Conservation (phyloP, 2,888 invertebrate genomes). For the Cheiracanthium punctorium region DNA sequence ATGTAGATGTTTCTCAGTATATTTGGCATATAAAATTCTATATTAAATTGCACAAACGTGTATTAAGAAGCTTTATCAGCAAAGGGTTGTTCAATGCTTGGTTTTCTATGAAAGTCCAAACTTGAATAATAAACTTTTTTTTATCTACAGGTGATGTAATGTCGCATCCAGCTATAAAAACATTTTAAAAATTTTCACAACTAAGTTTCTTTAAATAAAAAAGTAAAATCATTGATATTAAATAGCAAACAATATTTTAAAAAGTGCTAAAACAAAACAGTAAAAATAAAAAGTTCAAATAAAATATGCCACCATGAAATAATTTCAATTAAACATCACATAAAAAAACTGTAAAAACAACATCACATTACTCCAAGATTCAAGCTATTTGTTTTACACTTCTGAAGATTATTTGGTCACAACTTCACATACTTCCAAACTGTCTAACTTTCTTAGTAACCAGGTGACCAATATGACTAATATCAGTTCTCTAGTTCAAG, state of each 20-base stretch:
- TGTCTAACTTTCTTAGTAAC: conserved; percentile 21
- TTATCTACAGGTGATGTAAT: conserved; percentile 14
- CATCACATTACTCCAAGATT: conserved; percentile 34
- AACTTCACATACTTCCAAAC: conserved; percentile 17
- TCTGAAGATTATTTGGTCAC: conserved; percentile 37
- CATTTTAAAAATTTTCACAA: conserved; percentile 23
- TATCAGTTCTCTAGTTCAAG: conserved; percentile 40
- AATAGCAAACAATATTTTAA: background rate
- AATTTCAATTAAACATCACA: conserved; percentile 4
- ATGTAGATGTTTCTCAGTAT: background rate
- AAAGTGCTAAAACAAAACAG: background rate
- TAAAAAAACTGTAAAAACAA: conserved; percentile 27
- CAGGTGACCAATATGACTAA: conserved; percentile 18
- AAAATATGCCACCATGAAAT: background rate
- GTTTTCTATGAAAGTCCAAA: conserved; percentile 58
- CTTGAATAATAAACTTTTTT: conserved; percentile 39
- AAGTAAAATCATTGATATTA: background rate
- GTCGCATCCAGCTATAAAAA: conserved; percentile 4
- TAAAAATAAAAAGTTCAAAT: background rate
- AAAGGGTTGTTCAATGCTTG: background rate
- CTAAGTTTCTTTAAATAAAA: background rate
- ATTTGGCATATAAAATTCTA: conserved; percentile 12
- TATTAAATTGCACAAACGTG: conserved; percentile 13
- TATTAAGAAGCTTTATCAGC: conserved; percentile 13
- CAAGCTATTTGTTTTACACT: conserved; percentile 27